A percentile compares a stretch with the other conserved stretches of the same genome.
phyloP scores from a whole-genome alignment of 2,113 vertebrate species.

The Noturus placidus region DNA sequence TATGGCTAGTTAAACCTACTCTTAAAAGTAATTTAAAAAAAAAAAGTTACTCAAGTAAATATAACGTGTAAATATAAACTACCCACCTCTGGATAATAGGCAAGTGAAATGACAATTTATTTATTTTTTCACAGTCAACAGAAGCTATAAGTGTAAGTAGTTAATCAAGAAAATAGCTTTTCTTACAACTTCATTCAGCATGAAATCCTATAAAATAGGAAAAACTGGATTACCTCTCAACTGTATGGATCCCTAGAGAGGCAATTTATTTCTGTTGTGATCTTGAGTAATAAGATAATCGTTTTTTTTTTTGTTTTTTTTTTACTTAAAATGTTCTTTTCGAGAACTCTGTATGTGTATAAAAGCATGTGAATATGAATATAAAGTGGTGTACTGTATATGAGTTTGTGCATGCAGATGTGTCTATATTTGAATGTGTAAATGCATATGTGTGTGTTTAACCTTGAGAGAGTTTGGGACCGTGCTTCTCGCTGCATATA shows the following conservation, averaged over 20 bases:
- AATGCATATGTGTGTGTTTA: slow-evolving; percentile 25
- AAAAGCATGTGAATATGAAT: slow-evolving; percentile 4
- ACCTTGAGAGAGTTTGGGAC: slow-evolving; percentile 40
- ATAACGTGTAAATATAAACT: no score
- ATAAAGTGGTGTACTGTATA: background rate
- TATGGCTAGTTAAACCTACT: no score
- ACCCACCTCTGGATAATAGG: background rate
- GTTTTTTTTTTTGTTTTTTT: no score
- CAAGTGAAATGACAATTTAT: background rate
- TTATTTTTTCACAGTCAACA: background rate
- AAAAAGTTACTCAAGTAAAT: no score
- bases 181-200: background rate
- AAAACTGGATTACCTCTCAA: background rate
- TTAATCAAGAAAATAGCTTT: slow-evolving; percentile 20
- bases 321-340: background rate
- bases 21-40: no score
- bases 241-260: background rate
- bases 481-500: slow-evolving; percentile 31
- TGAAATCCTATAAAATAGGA: background rate
- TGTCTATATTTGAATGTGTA: slow-evolving; percentile 14
- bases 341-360: slow-evolving; percentile 1
- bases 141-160: background rate
- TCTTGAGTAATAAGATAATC: background rate
- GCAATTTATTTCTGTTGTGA: background rate
- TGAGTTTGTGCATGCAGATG: slow-evolving; percentile 1